Evolutionary conservation across 53 echinoderm and acorn worm species (phyloP).

Genomic region (Zoroaster sp.): DNA sequence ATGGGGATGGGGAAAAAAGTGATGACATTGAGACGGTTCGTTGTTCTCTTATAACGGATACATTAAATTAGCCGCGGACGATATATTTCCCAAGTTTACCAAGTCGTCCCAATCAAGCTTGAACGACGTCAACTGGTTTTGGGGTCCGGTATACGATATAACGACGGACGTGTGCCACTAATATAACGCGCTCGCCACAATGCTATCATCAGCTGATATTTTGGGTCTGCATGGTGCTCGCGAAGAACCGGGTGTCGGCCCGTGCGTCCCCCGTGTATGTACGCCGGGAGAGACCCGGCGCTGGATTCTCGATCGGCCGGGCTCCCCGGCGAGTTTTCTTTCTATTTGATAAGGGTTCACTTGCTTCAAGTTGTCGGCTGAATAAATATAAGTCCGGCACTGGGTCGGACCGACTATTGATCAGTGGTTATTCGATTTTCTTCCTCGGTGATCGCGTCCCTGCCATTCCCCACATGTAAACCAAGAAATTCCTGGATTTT

Average conservation of each 20-base stretch:
- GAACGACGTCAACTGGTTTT: no score
- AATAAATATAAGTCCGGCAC: constrained; percentile 17
- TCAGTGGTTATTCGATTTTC: constrained; percentile 6
- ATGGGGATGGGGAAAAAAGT: no score
- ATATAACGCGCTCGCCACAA: not conserved
- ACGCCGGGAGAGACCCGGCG: not conserved
- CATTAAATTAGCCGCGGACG: no score
- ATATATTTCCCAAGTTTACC: no score
- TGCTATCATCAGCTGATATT: not conserved
- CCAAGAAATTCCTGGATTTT: no score
- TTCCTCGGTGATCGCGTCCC: not conserved
- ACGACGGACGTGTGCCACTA: no score
- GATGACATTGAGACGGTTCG: no score
- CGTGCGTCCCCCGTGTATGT: not conserved
- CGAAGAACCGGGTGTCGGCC: not conserved
- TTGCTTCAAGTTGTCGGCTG: constrained; percentile 1
- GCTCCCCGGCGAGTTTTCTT: not conserved
- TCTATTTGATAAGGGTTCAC: constrained; percentile 36
- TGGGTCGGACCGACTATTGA: not conserved
- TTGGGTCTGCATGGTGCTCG: not conserved
- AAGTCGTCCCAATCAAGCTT: no score
- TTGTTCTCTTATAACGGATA: no score
- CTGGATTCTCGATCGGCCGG: not conserved
- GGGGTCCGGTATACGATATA: no score
- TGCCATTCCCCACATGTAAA: not conserved